These are phyloP conservation scores for Rhea pennata DNA, from an alignment of 2,113 vertebrate genomes.

Conservation along the genomic window DNA sequence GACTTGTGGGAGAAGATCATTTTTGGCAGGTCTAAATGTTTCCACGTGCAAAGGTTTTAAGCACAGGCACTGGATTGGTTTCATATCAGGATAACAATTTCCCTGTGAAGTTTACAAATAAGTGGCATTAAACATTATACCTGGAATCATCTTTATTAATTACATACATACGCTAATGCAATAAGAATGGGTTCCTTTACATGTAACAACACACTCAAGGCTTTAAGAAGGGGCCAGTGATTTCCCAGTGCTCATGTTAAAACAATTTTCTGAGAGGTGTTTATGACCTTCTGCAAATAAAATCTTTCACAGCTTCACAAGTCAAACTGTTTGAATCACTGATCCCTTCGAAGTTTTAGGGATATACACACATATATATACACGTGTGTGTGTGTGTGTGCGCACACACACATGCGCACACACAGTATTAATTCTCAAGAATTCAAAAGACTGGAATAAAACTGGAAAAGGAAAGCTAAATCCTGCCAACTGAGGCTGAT, in stretches of 20 bases:
- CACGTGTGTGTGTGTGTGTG: too few species aligned
- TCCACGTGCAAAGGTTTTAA: not conserved
- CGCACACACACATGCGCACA: not conserved
- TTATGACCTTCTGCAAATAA: not conserved
- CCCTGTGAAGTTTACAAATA: not conserved
- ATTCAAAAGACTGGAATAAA: not conserved
- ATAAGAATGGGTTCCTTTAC: not conserved
- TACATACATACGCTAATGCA: rapidly evolving
- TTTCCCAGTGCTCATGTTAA: not conserved
- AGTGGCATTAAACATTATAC: not conserved
- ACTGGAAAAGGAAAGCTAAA: not conserved
- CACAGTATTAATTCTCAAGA: not conserved
- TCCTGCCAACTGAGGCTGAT: rapidly evolving
- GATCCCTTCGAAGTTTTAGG: not conserved
- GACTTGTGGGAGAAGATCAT: not conserved
- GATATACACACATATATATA: not conserved
- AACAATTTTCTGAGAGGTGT: not conserved
- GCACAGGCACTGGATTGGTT: not conserved
- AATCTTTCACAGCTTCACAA: not conserved
- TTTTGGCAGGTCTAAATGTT: rapidly evolving
- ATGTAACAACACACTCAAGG: rapidly evolving
- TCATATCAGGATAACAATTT: not conserved
- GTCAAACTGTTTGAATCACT: rapidly evolving
- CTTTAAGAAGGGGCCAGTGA: not conserved
- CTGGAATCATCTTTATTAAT: not conserved